Percentiles rank a stretch among this genome's conserved stretches.
phyloP scores from a whole-genome alignment of 1,140 invertebrate genomes.

The Eriosoma lanigerum region DNA sequence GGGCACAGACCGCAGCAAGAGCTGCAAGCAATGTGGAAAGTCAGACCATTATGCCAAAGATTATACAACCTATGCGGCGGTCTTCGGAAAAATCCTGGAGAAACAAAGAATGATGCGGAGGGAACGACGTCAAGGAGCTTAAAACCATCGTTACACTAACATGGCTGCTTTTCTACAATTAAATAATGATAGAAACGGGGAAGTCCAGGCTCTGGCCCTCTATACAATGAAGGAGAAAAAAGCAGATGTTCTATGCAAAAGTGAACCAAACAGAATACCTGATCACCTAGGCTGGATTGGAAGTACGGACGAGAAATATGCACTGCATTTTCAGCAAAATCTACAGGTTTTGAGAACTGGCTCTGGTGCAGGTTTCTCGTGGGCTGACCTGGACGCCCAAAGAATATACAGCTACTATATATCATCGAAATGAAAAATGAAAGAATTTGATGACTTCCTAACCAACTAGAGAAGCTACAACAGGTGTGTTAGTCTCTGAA shows the following conservation, averaged over 20 bases:
- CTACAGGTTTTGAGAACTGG: background rate
- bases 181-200: background rate
- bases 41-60: too few species aligned
- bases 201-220: background rate
- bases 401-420: constrained; percentile 17
- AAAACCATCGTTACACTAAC: background rate
- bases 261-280: constrained; percentile 8
- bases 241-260: constrained; percentile 20
- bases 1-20: too few species aligned
- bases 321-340: constrained; percentile 2
- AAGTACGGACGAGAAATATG: constrained; percentile 8
- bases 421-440: background rate
- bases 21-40: too few species aligned
- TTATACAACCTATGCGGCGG: too few species aligned
- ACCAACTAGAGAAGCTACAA: background rate
- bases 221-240: background rate
- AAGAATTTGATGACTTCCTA: background rate
- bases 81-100: too few species aligned
- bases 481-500: background rate
- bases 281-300: constrained; percentile 1
- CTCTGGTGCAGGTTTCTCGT: background rate
- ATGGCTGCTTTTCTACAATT: constrained; percentile 16
- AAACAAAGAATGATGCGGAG: too few species aligned
- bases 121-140: too few species aligned
- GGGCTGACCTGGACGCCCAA: background rate